Percentiles rank a stretch among this genome's conserved stretches.
Conservation (phyloP, 2,113 vertebrate species). For the Ivindomyrus marchei region DNA sequence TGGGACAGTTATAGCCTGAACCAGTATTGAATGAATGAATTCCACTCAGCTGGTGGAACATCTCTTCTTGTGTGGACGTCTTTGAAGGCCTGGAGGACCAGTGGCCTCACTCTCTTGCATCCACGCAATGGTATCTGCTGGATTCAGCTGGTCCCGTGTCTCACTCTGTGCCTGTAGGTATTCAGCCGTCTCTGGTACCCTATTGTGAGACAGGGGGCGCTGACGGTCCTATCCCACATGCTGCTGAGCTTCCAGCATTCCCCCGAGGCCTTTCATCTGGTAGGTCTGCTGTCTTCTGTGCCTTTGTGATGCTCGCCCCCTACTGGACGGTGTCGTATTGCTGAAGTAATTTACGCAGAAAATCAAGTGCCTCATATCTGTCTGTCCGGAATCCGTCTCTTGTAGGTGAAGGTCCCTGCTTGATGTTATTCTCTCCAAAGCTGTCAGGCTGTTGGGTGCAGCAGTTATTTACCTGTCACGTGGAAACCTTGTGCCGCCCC, state of each 20-base stretch:
- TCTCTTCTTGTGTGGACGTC: background rate
- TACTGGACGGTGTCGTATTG: background rate
- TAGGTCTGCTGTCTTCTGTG: slow-evolving; percentile 52
- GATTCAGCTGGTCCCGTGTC: background rate
- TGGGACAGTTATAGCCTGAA: background rate
- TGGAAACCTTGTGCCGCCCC: background rate
- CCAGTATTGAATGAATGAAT: background rate
- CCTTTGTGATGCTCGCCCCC: background rate
- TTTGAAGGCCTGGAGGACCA: background rate
- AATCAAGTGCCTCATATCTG: no score
- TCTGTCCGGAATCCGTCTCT: background rate
- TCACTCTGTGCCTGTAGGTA: slow-evolving; percentile 59
- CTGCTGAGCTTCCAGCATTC: slow-evolving; percentile 98
- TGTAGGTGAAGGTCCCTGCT: background rate
- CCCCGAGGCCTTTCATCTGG: slow-evolving; percentile 96
- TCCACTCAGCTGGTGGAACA: background rate
- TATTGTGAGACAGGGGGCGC: slow-evolving; percentile 87
- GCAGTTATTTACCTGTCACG: background rate
- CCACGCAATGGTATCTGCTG: background rate
- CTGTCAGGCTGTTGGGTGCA: background rate
- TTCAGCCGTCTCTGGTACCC: slow-evolving; percentile 97
- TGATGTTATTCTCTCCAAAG: background rate
- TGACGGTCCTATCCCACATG: slow-evolving; percentile 94
- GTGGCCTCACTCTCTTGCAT: background rate
- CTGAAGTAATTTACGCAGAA: background rate